Percentiles rank a stretch among this genome's conserved stretches.
Evolutionary conservation across 1,140 invertebrate species (phyloP).

Genomic region (Pectinophora gossypiella): DNA sequence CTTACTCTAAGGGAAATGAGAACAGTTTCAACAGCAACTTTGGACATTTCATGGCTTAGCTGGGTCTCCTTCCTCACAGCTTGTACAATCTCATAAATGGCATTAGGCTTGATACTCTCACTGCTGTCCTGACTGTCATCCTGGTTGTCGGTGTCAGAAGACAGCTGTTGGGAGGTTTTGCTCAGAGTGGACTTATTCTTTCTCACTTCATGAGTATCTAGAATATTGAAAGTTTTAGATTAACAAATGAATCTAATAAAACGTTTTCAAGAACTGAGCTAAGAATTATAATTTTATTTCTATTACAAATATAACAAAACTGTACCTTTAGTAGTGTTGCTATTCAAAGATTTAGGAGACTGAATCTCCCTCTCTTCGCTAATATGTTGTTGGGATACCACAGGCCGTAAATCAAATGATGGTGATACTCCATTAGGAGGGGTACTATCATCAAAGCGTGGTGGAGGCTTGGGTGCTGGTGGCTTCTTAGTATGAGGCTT

Average conservation of each 20-base stretch:
- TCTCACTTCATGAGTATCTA: slow-evolving; percentile 32
- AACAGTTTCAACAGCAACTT: slow-evolving; percentile 88
- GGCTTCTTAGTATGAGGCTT: slow-evolving; percentile 54
- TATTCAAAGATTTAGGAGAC: slow-evolving; percentile 25
- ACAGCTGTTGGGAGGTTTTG: slow-evolving; percentile 53
- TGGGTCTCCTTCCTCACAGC: slow-evolving; percentile 88
- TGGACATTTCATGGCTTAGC: slow-evolving; percentile 90
- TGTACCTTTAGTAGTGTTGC: background rate
- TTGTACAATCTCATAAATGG: slow-evolving; percentile 85
- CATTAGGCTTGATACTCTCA: slow-evolving; percentile 70
- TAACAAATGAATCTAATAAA: no score
- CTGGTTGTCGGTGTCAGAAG: slow-evolving; percentile 63
- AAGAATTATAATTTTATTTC: background rate
- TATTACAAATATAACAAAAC: background rate
- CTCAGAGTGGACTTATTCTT: slow-evolving; percentile 28
- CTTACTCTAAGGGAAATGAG: slow-evolving; percentile 78
- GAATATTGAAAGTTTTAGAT: no score
- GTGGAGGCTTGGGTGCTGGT: slow-evolving; percentile 58
- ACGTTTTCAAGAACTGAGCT: background rate
- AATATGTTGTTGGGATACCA: slow-evolving; percentile 61
- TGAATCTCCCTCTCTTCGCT: slow-evolving; percentile 47
- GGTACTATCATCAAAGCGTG: slow-evolving; percentile 51
- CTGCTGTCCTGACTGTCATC: slow-evolving; percentile 66
- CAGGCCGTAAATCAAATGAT: slow-evolving; percentile 59
- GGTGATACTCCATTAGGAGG: slow-evolving; percentile 66